phyloP scores from a whole-genome alignment of 2,888 invertebrate species.

The Synanthedon andrenaeformis region DNA sequence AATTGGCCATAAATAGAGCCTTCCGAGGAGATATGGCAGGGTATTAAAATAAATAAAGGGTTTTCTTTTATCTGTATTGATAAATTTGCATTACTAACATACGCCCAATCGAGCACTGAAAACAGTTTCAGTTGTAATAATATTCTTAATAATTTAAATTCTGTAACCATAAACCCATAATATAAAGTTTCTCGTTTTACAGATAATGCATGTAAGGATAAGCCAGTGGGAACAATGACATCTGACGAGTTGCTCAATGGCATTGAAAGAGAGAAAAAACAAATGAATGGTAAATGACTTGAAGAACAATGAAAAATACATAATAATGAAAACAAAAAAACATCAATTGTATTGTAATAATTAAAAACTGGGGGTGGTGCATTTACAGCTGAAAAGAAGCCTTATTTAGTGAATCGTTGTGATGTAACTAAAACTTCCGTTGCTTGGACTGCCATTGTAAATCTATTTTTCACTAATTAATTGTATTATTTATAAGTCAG shows the following conservation, averaged over 20 bases:
- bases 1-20: too few relatives aligned
- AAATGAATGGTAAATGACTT: slow-evolving; percentile 29
- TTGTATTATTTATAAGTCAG: too few relatives aligned
- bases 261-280: slow-evolving; percentile 48
- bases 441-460: too few relatives aligned
- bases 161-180: neutral
- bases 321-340: neutral
- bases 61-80: too few relatives aligned
- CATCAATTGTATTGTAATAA: too few relatives aligned
- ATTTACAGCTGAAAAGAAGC: neutral
- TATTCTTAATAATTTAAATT: neutral
- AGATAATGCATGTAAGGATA: slow-evolving; percentile 34
- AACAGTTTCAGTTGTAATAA: neutral
- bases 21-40: too few relatives aligned
- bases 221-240: slow-evolving; percentile 76
- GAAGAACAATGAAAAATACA: neutral
- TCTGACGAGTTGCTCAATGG: slow-evolving; percentile 77
- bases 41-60: too few relatives aligned
- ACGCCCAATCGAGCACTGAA: neutral
- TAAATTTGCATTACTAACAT: neutral
- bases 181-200: slow-evolving; percentile 12
- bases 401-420: neutral
- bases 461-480: too few relatives aligned
- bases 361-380: too few relatives aligned
- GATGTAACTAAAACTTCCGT: too few relatives aligned